Evolutionary conservation across 2,888 invertebrate species (phyloP), one percentile per base, ranked within the genome.

Genomic region (Watsonalla cultraria): DNA sequence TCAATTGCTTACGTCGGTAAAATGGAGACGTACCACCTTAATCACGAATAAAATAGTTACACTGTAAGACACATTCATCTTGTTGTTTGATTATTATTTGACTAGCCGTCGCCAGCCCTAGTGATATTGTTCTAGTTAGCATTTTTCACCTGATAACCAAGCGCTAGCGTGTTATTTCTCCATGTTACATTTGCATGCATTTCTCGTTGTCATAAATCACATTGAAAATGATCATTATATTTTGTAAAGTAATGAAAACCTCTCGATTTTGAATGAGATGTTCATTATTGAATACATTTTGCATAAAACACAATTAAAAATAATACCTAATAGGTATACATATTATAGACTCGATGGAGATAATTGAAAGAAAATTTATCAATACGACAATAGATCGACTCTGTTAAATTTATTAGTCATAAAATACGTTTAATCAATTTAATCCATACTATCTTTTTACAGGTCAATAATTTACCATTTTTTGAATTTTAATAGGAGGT

Each of bases 131-230:
- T 14, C 37, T 15, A 37, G 37, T 49, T 49, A 11, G 37, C 49
- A 49, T 49, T 49, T 15, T 49, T 34, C 39, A 49, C 15, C 9
- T 39, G 14, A 39, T 49, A 49, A 37, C 11, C 46, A 34, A 39
- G 14, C 37, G 54, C 46, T 51, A 49, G 54, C 54, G 51, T 48
- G 46, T 48, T 51, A 33, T 51, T 42, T 15, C 46, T 52, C 37
- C 47, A 42, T 34, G 45, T 49, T 54, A 46, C 42, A 50, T 45
- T 33, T 56, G 51, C 56, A 54, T 53, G 49, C 53, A 51, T 53
- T 57, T 51, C 53, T 45, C 54, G 42, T 54, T 15, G 49, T 13
- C 49, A 49, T 49, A 13, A 51, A 51, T 53, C 53, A 14, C 42
- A 51, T 53, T 54, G 34, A 51, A 52, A 54, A 46, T 54, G 51